Evolutionary conservation across 2,888 invertebrate genomes (phyloP).

Genomic region (Archips crataeganus): DNA sequence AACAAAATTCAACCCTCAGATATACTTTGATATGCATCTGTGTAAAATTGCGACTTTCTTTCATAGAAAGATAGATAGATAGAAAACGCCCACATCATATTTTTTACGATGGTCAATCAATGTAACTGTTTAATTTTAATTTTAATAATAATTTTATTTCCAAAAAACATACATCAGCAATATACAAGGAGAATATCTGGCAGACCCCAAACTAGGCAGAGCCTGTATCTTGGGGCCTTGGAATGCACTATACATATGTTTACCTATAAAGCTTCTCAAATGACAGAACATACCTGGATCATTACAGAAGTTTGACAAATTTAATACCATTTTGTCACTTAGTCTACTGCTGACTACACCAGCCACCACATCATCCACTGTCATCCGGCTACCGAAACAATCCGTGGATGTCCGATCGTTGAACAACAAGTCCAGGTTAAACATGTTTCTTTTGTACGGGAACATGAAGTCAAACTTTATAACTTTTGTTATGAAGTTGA

Average conservation of each 20-base stretch:
- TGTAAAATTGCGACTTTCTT: background rate
- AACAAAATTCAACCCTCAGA: constrained; percentile 46
- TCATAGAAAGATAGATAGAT: too few species aligned
- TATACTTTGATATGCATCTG: background rate
- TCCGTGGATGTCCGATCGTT: constrained; percentile 70
- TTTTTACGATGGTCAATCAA: background rate
- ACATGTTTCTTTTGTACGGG: constrained; percentile 69
- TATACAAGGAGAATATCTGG: too few species aligned
- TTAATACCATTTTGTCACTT: constrained; percentile 63
- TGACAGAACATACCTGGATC: constrained; percentile 64
- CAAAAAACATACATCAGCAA: too few species aligned
- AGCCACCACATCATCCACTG: constrained; percentile 67
- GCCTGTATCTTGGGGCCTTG: too few species aligned
- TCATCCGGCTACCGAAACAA: constrained; percentile 60
- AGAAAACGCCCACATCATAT: background rate
- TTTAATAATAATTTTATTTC: too few species aligned
- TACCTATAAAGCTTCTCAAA: too few species aligned
- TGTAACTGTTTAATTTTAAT: background rate
- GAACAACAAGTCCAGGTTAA: constrained; percentile 69
- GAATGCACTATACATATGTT: too few species aligned
- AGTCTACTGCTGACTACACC: constrained; percentile 66
- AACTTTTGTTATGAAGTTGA: constrained; percentile 65
- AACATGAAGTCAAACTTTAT: constrained; percentile 74
- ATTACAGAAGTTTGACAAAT: constrained; percentile 71
- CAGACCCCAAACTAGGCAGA: too few species aligned